Conservation (phyloP, 2,888 invertebrate genomes). For the Ctenicera cuprea region DNA sequence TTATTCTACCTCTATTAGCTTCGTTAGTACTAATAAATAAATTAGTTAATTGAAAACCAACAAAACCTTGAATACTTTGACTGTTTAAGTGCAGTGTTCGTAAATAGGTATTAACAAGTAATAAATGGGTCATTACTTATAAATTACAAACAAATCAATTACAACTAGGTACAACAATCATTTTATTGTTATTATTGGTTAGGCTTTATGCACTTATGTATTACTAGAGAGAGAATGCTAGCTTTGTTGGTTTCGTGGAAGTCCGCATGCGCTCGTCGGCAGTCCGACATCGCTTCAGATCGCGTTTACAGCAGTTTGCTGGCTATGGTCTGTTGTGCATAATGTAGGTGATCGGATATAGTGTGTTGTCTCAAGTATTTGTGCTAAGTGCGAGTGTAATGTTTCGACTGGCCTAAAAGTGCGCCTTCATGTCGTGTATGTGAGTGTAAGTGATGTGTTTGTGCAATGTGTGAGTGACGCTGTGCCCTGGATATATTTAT, state of each 20-base stretch:
- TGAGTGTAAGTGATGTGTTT: constrained; percentile 37
- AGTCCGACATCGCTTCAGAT: constrained; percentile 33
- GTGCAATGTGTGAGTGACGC: constrained; percentile 50
- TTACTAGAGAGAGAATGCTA: not conserved
- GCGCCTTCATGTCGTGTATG: constrained; percentile 28
- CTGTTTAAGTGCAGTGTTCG: not conserved
- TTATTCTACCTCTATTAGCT: too few relatives aligned
- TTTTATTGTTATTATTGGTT: constrained; percentile 3
- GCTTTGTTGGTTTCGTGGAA: constrained; percentile 24
- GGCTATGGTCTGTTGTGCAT: constrained; percentile 41
- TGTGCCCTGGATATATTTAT: constrained; percentile 35
- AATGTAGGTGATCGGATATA: constrained; percentile 47
- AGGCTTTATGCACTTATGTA: constrained; percentile 1
- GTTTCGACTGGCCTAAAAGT: constrained; percentile 42
- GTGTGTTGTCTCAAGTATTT: constrained; percentile 48
- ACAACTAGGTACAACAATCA: constrained; percentile 1
- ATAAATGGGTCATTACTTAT: constrained; percentile 5
- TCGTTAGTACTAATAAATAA: too few relatives aligned
- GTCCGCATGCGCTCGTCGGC: constrained; percentile 20
- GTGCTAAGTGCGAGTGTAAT: constrained; percentile 47
- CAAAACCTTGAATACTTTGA: not conserved
- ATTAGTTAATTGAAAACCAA: not conserved
- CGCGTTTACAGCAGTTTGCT: constrained; percentile 47
- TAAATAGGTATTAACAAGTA: not conserved
- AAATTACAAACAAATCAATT: constrained; percentile 15